Conservation (phyloP, 2,113 vertebrate species). For the Uropsilus gracilis region DNA sequence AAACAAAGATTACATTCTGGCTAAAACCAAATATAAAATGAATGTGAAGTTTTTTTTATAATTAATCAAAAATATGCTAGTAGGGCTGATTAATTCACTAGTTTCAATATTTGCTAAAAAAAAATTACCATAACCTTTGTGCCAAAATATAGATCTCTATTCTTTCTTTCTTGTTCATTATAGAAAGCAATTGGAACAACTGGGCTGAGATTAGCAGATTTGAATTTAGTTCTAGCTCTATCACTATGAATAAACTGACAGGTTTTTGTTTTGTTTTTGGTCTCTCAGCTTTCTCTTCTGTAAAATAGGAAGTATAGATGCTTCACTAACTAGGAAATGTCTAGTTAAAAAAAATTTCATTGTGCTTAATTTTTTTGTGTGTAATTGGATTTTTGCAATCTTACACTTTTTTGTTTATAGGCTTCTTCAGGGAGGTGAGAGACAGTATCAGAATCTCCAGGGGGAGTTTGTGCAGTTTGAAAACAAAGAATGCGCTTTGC, state of each 20-base stretch:
- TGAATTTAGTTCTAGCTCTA: constrained; percentile 37
- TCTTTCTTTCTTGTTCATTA: constrained; percentile 42
- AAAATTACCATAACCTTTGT: constrained; percentile 38
- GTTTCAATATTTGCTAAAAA: constrained; percentile 39
- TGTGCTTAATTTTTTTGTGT: constrained; percentile 64
- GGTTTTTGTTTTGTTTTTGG: not conserved
- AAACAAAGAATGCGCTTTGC: constrained; percentile 22
- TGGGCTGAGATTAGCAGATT: constrained; percentile 24
- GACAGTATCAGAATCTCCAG: constrained; percentile 62
- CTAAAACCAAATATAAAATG: constrained; percentile 53
- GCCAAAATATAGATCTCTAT: constrained; percentile 50
- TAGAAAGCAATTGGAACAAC: constrained; percentile 42
- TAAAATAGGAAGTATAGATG: constrained; percentile 8
- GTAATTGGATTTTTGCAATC: not conserved
- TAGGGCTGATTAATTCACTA: not conserved
- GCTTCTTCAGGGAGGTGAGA: constrained; percentile 9
- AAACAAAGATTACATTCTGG: not conserved
- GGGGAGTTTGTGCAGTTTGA: constrained; percentile 45
- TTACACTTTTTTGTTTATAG: not conserved
- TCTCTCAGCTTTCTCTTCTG: constrained; percentile 26
- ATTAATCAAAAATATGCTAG: constrained; percentile 36
- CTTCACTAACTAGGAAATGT: constrained; percentile 14
- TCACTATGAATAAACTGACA: not conserved
- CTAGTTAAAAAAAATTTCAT: not conserved
- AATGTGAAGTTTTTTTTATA: not conserved